A percentile compares a stretch with the other conserved stretches of the same genome.
Conservation (phyloP, 2,113 vertebrate genomes). For the Synchiropus splendidus region DNA sequence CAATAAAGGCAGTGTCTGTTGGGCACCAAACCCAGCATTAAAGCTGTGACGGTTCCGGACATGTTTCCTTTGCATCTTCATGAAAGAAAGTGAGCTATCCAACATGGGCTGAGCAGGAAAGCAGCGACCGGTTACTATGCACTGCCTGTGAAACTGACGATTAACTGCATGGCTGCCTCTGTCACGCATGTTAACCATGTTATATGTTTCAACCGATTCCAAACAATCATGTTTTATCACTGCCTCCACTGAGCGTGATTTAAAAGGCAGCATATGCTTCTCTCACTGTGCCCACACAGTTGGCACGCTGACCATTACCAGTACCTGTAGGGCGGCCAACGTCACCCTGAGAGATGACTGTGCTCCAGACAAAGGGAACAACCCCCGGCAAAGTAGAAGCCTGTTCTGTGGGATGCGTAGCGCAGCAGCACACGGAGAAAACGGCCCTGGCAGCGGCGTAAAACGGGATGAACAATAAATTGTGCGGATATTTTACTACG, state of each 20-base stretch:
- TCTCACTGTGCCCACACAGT: slow-evolving; percentile 41
- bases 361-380: slow-evolving; percentile 42
- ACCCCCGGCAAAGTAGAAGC: slow-evolving; percentile 28
- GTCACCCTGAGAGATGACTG: slow-evolving; percentile 53
- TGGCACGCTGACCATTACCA: slow-evolving; percentile 46
- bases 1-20: too few relatives aligned
- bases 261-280: slow-evolving; percentile 51
- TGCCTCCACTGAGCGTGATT: slow-evolving; percentile 21
- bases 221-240: slow-evolving; percentile 13
- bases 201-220: slow-evolving; percentile 19
- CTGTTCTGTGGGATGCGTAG: slow-evolving; percentile 13
- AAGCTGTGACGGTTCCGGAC: too few relatives aligned
- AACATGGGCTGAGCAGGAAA: too few relatives aligned
- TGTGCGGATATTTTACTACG: slow-evolving; percentile 14
- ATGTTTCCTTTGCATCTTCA: too few relatives aligned
- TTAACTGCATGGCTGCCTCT: slow-evolving; percentile 14
- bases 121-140: too few relatives aligned
- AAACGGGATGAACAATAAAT: slow-evolving; percentile 16
- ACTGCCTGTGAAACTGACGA: slow-evolving; percentile 1
- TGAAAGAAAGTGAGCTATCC: too few relatives aligned
- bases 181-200: slow-evolving; percentile 12
- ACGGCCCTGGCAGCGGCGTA: slow-evolving; percentile 12
- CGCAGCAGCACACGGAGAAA: slow-evolving; percentile 14
- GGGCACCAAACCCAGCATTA: too few relatives aligned
- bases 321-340: slow-evolving; percentile 42